Evolutionary conservation across 2,113 vertebrate species (phyloP), one percentile per base, ranked within the genome.

Genomic region (Tachuris rubrigastra): DNA sequence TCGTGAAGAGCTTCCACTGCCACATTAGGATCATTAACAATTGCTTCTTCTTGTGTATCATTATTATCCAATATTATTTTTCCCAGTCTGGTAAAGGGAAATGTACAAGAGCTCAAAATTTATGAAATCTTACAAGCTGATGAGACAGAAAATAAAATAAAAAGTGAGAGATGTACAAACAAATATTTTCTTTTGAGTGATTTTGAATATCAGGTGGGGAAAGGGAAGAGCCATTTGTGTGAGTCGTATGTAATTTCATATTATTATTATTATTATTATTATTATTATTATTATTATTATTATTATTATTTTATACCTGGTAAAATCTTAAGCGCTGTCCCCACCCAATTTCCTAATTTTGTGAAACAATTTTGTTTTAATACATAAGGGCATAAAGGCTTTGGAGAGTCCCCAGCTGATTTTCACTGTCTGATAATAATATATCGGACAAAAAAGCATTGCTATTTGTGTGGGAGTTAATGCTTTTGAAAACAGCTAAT

Each of bases 401-500:
- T 96, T 77, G 91, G 88, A 71, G 92, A 96, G 92, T 92, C 89
- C 94, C 89, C 67, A 95, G 53, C 77, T 95, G 95, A 93, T 97
- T 85, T 95, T 79, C 91, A 83, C 82, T 97, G 89, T 96, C 96
- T 97, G 92, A 93, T 94, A 95, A 94, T 97, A 96, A 96, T 89
- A 93, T 92, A 95, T 96, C 92, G 92, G 95, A 93, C 66, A 86
- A 88, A 97, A 90, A 90, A 94, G 88, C 79, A 39, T 72, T 97
- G 91, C 90, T 96, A 41, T 96, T 96, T 97, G 93, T 96, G 93
- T 97, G 92, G 93, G 95, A 98, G 94, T 96, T 97, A 97, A 95
- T 96, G 93, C 97, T 97, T 97, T 93, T 95, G 93, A 89, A 95
- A 95, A 90, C 93, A 97, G 96, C 97, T 96, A 96, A 97, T 96